phyloP scores from a whole-genome alignment of 2,797 vertebrate species.

The Pantherophis alleghaniensis region DNA sequence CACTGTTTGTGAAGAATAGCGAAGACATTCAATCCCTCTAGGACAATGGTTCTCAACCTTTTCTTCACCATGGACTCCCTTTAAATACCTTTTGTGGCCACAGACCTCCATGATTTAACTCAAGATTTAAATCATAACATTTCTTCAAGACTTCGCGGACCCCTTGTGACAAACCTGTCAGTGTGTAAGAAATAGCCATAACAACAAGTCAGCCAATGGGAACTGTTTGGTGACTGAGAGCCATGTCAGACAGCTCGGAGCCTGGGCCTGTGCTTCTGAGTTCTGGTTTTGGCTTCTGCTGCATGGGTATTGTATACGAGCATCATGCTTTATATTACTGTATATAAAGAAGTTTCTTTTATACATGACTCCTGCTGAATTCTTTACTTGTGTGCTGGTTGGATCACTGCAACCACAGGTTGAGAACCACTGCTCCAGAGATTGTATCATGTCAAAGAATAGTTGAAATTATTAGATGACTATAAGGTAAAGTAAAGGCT shows the following conservation, averaged over 20 bases:
- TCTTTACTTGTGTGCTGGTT: too few relatives aligned
- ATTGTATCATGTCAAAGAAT: not conserved
- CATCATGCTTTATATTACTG: too few relatives aligned
- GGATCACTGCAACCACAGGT: not conserved
- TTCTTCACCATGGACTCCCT: not conserved
- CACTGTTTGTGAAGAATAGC: not conserved
- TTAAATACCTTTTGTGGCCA: not conserved
- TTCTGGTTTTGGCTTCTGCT: too few relatives aligned
- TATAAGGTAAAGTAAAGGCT: not conserved
- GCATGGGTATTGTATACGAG: too few relatives aligned
- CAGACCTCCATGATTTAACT: not conserved
- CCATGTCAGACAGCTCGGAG: too few relatives aligned
- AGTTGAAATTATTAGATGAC: not conserved
- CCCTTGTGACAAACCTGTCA: not conserved
- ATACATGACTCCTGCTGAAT: too few relatives aligned
- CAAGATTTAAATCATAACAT: not conserved
- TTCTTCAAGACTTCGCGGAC: not conserved
- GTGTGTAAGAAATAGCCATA: too few relatives aligned
- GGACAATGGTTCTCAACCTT: not conserved
- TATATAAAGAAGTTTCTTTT: too few relatives aligned
- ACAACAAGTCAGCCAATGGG: too few relatives aligned
- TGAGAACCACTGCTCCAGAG: not conserved
- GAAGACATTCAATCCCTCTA: not conserved
- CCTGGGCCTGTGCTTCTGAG: too few relatives aligned
- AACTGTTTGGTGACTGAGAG: too few relatives aligned